Conservation (phyloP, 1,140 invertebrate genomes). For the Diorhabda sublineata region DNA sequence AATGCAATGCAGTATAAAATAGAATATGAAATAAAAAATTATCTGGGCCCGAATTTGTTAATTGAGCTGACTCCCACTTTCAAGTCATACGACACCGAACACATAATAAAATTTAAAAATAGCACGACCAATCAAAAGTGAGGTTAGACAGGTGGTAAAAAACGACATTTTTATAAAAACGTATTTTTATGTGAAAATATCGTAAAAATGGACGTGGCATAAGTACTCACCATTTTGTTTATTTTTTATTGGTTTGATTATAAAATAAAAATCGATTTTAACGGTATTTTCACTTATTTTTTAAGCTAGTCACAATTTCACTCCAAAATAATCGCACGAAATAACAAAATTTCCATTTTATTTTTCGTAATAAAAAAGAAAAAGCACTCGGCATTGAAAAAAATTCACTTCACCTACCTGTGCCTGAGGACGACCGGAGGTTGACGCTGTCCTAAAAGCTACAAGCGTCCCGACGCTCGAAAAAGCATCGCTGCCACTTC, state of each 20-base stretch:
- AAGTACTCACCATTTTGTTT: background rate
- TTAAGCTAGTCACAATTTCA: background rate
- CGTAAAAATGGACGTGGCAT: slow-evolving; percentile 7
- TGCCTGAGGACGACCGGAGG: slow-evolving; percentile 44
- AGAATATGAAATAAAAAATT: no score
- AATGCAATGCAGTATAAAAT: no score
- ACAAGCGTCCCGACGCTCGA: slow-evolving; percentile 44
- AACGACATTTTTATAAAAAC: background rate
- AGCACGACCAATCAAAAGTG: slow-evolving; percentile 1
- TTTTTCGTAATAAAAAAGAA: slow-evolving; percentile 2
- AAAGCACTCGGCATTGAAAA: slow-evolving; percentile 11
- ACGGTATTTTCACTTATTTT: slow-evolving; percentile 12
- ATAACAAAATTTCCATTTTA: background rate
- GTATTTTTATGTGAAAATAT: slow-evolving; percentile 1
- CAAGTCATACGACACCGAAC: background rate
- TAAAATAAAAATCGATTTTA: background rate
- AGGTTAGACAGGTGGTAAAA: background rate
- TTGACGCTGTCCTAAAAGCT: slow-evolving; percentile 45
- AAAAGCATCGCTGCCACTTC: slow-evolving; percentile 28
- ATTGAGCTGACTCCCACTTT: background rate
- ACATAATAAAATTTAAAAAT: background rate
- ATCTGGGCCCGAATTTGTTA: no score
- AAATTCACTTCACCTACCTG: slow-evolving; percentile 40
- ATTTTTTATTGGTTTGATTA: background rate
- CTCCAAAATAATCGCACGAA: background rate